These are phyloP conservation scores for Mystacornis crossleyi DNA, from an alignment of 2,113 vertebrate species.

Conservation along the genomic window DNA sequence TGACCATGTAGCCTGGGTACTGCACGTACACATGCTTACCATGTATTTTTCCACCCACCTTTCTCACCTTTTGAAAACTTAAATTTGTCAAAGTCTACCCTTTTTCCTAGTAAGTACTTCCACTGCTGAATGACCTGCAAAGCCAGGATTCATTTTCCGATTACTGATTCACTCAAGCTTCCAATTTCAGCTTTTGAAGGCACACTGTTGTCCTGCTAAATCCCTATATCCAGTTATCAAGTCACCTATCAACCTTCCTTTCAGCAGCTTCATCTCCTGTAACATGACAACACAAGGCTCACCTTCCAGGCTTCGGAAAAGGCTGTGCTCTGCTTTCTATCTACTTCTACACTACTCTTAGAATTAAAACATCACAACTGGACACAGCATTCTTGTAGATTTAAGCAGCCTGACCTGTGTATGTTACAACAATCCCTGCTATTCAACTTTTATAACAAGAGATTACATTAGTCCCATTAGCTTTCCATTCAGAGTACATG, in stretches of 20 bases:
- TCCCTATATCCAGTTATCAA: slow-evolving; percentile 19
- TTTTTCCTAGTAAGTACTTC: neutral
- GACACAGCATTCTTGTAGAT: neutral
- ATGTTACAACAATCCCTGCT: neutral
- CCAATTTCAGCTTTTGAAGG: slow-evolving; percentile 45
- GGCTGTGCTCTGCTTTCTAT: neutral
- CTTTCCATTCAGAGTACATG: neutral
- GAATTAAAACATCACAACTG: neutral
- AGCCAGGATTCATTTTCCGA: slow-evolving; percentile 18
- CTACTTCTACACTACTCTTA: neutral
- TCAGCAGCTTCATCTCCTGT: slow-evolving; percentile 35
- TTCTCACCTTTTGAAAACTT: neutral
- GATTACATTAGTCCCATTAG: neutral
- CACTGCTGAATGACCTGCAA: slow-evolving; percentile 25
- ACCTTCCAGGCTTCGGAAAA: slow-evolving; percentile 2
- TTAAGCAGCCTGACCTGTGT: neutral
- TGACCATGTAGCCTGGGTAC: neutral
- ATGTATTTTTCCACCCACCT: neutral
- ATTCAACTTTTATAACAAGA: neutral
- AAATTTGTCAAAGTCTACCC: neutral
- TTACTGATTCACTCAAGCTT: slow-evolving; percentile 26
- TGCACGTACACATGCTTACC: neutral
- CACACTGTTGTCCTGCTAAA: slow-evolving; percentile 5
- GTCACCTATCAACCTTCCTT: slow-evolving; percentile 36
- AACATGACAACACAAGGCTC: slow-evolving; percentile 13